Evolutionary conservation across 64 coral and sea anemone species (phyloP), one percentile per base, ranked within the genome.

Genomic region (Dendrophyllia cribrosa): DNA sequence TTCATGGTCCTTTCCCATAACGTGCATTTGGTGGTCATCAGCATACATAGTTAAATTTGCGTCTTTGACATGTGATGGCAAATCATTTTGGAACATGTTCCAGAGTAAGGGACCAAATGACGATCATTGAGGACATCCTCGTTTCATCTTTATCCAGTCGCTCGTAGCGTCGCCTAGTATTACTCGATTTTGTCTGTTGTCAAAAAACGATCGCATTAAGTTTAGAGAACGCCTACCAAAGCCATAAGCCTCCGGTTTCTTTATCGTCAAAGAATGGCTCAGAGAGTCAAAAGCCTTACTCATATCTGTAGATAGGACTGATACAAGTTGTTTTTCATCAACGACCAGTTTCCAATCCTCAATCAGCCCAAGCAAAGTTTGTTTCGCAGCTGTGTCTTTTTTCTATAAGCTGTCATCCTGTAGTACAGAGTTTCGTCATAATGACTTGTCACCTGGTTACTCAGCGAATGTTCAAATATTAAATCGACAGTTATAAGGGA

Each of bases 1-100:
- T 51, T 59, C 43, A 25, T 58, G 49, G 20, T 88, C 85, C 23
- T 58, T 26, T 51, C 87, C 87, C 7, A 3, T 77, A 0, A 59
- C 60, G 44, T 66, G 65, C 62, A 86, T 20, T 51, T 84, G 80
- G 7, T 84, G 80, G 80, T 84, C 80, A 44, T 84, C 52, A 11
- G 80, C 86, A 17, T 66, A 76, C 52, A 76, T 62, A 11, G 70
- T 45, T 88, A 88, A 16, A 62, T 84, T 66, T 34, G 10, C 80
- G 13, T 66, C 15, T 16, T 34, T 45, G 59, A 48, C 58, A 48
- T 84, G 53, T 5, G 20, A 6, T 17, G 80, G 16, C 61, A 84
- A 62, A 43, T 84, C 80, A 17, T 84, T 84, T 10, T 84, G 80
- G 59, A 45, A 84, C 7, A 84, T 43, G 45, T 19, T 84, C 25